Percentiles rank a stretch among this genome's conserved stretches.
phyloP scores from a whole-genome alignment of 2,888 invertebrate species.

The Leptinotarsa juncta region DNA sequence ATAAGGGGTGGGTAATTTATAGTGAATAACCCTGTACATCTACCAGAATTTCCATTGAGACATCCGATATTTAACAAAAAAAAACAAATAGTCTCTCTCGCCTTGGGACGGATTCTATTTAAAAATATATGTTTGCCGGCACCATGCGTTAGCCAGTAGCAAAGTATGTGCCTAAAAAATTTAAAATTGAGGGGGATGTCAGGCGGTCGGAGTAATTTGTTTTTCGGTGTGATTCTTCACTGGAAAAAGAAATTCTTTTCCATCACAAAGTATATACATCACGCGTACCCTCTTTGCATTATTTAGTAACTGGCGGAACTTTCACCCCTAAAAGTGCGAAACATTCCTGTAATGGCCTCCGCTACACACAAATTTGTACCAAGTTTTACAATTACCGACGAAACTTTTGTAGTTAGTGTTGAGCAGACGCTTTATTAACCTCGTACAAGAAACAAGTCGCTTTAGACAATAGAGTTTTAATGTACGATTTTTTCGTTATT shows the following conservation, averaged over 20 bases:
- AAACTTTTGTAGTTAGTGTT: slow-evolving; percentile 63
- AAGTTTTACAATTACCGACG: slow-evolving; percentile 64
- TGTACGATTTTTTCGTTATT: slow-evolving; percentile 45
- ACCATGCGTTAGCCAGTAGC: slow-evolving; percentile 13
- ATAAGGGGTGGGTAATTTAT: too few relatives aligned
- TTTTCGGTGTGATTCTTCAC: slow-evolving; percentile 57
- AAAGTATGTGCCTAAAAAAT: slow-evolving; percentile 52
- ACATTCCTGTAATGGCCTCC: slow-evolving; percentile 60
- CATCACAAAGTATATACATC: slow-evolving; percentile 62
- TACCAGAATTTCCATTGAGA: too few relatives aligned
- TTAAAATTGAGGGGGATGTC: slow-evolving; percentile 39
- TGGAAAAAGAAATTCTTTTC: slow-evolving; percentile 58
- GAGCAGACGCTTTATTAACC: slow-evolving; percentile 58
- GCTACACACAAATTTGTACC: slow-evolving; percentile 61
- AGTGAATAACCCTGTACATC: too few relatives aligned
- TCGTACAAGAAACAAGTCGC: slow-evolving; percentile 50
- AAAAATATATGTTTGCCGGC: slow-evolving; percentile 5
- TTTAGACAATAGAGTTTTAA: slow-evolving; percentile 53
- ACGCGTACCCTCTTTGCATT: slow-evolving; percentile 60
- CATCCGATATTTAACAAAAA: not conserved
- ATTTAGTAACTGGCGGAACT: slow-evolving; percentile 61
- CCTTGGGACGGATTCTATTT: slow-evolving; percentile 2
- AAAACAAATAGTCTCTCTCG: not conserved
- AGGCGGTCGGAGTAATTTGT: slow-evolving; percentile 45
- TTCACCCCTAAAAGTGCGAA: slow-evolving; percentile 62